Base-by-base conservation (phyloP, 2,113 vertebrate genomes). In the Nesoenas mayeri region DNA sequence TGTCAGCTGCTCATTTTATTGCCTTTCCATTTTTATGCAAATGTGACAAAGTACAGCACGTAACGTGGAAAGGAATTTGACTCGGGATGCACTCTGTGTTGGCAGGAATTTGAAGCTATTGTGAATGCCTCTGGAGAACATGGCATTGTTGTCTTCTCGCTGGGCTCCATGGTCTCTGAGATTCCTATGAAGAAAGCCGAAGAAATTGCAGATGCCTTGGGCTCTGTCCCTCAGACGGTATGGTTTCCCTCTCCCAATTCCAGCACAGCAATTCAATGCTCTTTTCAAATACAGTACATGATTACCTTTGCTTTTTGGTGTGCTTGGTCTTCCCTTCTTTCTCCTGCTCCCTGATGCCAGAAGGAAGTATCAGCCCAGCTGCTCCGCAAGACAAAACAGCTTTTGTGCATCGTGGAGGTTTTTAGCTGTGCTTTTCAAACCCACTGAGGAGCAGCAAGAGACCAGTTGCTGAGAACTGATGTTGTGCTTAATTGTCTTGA, bases 141-240 rank as follows among this genome's bases (percentile, higher is more conserved):
- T 1, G 99, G 99, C 15, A 97, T 99, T 38, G 96, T 99, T 44
- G 98, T 99, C 73, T 99, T 99, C 96, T 99, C 99, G 0, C 95
- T 99, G 96, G 99, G 99, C 19, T 98, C 98, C 22, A 97, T 99
- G 98, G 88, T 99, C 64, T 98, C 98, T 1, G 97, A 99, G 13
- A 98, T 99, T 79, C 99, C 99, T 3, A 95, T 97, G 75, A 95
- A 98, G 67, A 98, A 96, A 85, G 98, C 98, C 4, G 95, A 51
- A 48, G 94, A 97, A 75, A 99, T 99, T 4, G 98, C 99, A 1
- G 97, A 99, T 5, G 99, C 98, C n/a, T 98, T 99, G 95, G 98
- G 98, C 74, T 97, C 96, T 88, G 98, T 99, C 88, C 99, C 99
- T 88, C 99, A 99, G 88, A 99, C 98, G 89, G 99, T 99, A 98